A percentile compares a stretch with the other conserved stretches of the same genome.
Conservation (phyloP, 2,888 invertebrate genomes). For the Orchestes rusci region DNA sequence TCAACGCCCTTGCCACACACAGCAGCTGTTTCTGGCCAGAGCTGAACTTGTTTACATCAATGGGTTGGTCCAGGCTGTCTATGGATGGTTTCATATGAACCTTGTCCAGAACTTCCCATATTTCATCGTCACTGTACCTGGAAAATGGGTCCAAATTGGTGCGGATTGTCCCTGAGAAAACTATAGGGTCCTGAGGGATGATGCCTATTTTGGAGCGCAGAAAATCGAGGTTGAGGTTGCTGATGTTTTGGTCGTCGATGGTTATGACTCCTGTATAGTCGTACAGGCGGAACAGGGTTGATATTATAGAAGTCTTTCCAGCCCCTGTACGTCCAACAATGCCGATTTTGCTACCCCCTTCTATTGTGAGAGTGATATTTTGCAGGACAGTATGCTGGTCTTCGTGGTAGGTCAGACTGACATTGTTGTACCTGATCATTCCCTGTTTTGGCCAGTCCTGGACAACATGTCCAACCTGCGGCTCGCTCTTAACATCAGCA, state of each 20-base stretch:
- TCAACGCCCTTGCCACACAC: constrained; percentile 59
- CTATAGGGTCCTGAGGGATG: constrained; percentile 78
- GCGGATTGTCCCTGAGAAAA: constrained; percentile 80
- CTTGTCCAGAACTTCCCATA: constrained; percentile 82
- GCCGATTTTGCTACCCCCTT: constrained; percentile 65
- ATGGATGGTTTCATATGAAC: constrained; percentile 67
- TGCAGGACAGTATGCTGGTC: constrained; percentile 57
- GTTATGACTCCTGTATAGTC: constrained; percentile 68
- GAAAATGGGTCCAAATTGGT: constrained; percentile 87
- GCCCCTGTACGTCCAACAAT: constrained; percentile 78
- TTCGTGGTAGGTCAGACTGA: constrained; percentile 64
- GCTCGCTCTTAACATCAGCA: constrained; percentile 57
- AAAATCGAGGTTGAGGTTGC: constrained; percentile 61
- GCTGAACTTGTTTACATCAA: constrained; percentile 49
- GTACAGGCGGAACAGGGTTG: constrained; percentile 73
- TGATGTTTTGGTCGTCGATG: constrained; percentile 72
- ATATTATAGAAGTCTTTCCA: constrained; percentile 68
- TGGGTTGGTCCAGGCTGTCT: constrained; percentile 52
- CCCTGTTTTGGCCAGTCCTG: constrained; percentile 64
- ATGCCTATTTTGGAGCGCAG: constrained; percentile 71
- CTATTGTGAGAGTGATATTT: constrained; percentile 48
- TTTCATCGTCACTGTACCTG: constrained; percentile 63
- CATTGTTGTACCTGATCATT: constrained; percentile 56
- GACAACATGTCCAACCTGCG: constrained; percentile 18
- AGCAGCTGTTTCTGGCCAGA: constrained; percentile 57